Conservation (phyloP, 1,140 invertebrate genomes). For the Gonioctena quinquepunctata region DNA sequence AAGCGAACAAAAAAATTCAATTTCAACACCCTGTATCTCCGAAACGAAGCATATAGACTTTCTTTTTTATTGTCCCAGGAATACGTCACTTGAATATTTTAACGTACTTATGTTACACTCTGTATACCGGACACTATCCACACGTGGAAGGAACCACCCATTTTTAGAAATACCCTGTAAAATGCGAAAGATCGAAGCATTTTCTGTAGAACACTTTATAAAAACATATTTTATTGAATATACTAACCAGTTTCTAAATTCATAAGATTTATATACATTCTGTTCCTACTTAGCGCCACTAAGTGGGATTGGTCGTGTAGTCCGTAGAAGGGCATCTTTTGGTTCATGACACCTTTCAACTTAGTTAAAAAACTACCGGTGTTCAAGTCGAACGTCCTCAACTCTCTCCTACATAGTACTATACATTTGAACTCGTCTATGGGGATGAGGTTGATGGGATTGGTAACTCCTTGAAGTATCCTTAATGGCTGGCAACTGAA, state of each 20-base stretch:
- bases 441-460: slow-evolving; percentile 70
- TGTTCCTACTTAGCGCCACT: slow-evolving; percentile 79
- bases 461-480: slow-evolving; percentile 69
- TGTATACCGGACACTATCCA: too few relatives aligned
- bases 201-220: too few relatives aligned
- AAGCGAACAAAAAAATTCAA: too few relatives aligned
- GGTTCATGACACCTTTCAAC: slow-evolving; percentile 87
- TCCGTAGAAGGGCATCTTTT: slow-evolving; percentile 88
- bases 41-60: too few relatives aligned
- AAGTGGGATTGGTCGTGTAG: slow-evolving; percentile 78
- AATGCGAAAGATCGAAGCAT: too few relatives aligned
- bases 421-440: slow-evolving; percentile 75
- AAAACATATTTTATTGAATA: not conserved
- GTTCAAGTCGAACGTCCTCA: slow-evolving; percentile 78
- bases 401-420: slow-evolving; percentile 78
- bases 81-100: too few relatives aligned
- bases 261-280: slow-evolving; percentile 91
- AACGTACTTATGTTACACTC: too few relatives aligned
- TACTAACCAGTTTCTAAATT: slow-evolving; percentile 70
- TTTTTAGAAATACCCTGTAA: not conserved
- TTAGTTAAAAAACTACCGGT: slow-evolving; percentile 72
- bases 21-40: too few relatives aligned
- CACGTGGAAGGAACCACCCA: not conserved
- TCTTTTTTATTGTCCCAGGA: too few relatives aligned
- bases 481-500: slow-evolving; percentile 65